Evolutionary conservation across 2,888 invertebrate species (phyloP), one percentile per base, ranked within the genome.

Genomic region (Phengaris arion): DNA sequence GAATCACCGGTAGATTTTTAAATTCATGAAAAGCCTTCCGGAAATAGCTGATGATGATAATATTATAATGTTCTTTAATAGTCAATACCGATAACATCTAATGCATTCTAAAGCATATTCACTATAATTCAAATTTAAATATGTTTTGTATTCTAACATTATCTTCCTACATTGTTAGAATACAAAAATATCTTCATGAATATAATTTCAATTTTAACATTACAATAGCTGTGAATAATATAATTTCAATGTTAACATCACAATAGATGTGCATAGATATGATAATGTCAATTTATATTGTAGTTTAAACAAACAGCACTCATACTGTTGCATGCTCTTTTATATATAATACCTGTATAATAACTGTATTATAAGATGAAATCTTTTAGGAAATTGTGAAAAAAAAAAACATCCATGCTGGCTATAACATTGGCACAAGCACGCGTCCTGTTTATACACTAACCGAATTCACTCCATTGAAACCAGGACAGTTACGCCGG

Each of bases 161-260:
- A 51, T 46, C 59, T 57, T 57, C 15, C 22, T 15, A 35, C 64
- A 12, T 64, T 64, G 64, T 64, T 35, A 10, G 64, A 64, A 64
- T 64, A 64, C 64, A 64, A 45, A 45, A 64, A 64, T 64, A 64
- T 13, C 6, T 12, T 64, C 64, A 64, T 64, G 35, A 64, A 64
- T 64, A 64, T 64, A 64, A 64, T 64, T 35, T 64, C 64, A 64
- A 45, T 35, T 64, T 59, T 45, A 64, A 64, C 35, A 64, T 64
- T 35, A 45, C 45, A 64, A 64, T 64, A 10, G 64, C 22, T 22
- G 22, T 22, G 22, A 22, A 22, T 22, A 64, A 64, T 64, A 64
- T 64, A 64, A 64, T 64, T 35, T 64, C 64, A 64, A 45, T 35
- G 45, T 59, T 45, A 64, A 64, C 35, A 64, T 64, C 35, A 45